Evolutionary conservation across 1,140 invertebrate species (phyloP), one percentile per base, ranked within the genome.

Genomic region (Meloidogyne exigua): DNA sequence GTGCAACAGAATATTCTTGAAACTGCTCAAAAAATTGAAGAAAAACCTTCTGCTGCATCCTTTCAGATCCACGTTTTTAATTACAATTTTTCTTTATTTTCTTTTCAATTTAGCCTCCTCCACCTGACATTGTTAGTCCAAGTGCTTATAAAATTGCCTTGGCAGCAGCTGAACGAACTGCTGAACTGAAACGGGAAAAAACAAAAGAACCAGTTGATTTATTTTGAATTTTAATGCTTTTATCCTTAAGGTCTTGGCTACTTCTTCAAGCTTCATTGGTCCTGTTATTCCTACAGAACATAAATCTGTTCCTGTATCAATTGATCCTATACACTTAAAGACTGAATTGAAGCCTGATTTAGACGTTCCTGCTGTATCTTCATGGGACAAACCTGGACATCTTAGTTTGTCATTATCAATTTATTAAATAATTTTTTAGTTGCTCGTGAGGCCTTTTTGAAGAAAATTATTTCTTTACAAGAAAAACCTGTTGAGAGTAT

Each of bases 121-220:
- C 49, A 7, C 49, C 57, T 62, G 72, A 73, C 32, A 64, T 62
- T 64, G 72, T 73, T 21, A 73, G 65, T 64, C 23, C 28, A 18
- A 73, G 28, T 73, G 72, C 36, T n/a, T 73, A 73, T 36, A 65
- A 73, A 65, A 73, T 73, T 64, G 72, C 72, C 12, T 65, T 73
- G 15, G 72, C 26, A 28, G 72, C 72, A n/a, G 36, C 72, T 21
- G 72, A 28, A 9, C 42, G 72, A 4, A 72, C 57, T 15, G 21
- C 26, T 28, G 71, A 72, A 18, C 32, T 65, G 9, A 65, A 73
- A 57, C 9, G 10, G 11, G 44, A 62, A 2, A 65, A n/a, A 32
- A 21, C 28, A n/a, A 64, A 13, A 7, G 72, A 66, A 21, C 72
- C 72, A 42, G 72, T 73, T 12, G 21, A 64, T 23, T 57, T 9